Evolutionary conservation across 2,797 vertebrate genomes (phyloP).

Genomic region (Echiichthys vipera): DNA sequence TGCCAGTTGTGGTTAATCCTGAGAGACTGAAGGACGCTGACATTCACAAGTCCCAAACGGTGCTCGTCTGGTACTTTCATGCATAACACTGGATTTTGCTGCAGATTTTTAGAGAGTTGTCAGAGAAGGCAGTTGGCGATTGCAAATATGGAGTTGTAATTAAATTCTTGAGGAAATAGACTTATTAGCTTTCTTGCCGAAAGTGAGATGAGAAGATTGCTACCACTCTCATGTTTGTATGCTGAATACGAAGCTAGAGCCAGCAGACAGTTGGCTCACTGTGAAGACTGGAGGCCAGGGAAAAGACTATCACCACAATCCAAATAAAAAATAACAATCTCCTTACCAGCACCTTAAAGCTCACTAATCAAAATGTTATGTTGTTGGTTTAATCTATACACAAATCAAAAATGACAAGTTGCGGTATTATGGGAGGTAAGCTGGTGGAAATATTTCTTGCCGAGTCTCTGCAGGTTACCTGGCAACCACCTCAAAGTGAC

Average conservation of each 20-base stretch:
- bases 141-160: not conserved
- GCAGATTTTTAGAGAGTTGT: not conserved
- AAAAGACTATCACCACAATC: not conserved
- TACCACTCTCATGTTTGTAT: not conserved
- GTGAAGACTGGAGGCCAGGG: not conserved
- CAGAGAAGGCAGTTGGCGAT: not conserved
- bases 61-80: no score
- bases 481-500: not conserved
- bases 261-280: not conserved
- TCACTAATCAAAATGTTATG: not conserved
- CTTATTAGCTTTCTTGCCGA: not conserved
- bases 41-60: no score
- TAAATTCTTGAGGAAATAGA: no score
- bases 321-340: not conserved
- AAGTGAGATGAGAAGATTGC: not conserved
- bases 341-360: not conserved
- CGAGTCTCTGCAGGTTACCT: no score
- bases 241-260: not conserved
- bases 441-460: not conserved
- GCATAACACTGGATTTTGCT: conserved; percentile 1
- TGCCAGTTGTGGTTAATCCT: no score
- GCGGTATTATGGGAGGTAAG: not conserved
- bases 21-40: no score
- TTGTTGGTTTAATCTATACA: not conserved
- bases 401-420: no score